Base-by-base conservation (phyloP, 2,888 invertebrate species). In the Trachelus iudaicus region DNA sequence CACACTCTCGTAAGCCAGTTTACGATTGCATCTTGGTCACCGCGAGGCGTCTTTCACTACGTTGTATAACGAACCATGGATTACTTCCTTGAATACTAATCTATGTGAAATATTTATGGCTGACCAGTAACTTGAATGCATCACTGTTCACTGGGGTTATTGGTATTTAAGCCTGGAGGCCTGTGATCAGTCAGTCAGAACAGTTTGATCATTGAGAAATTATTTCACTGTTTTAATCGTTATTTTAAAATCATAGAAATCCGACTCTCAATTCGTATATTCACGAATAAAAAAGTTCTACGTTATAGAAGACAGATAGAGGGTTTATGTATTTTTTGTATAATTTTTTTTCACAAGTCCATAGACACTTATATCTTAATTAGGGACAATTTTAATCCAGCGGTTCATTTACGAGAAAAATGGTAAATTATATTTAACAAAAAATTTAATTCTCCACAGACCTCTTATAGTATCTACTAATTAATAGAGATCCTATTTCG, bases 1-100 rank as follows among this genome's bases (percentile, higher is more conserved):
- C 75, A 69, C 80, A 76, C 78, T 77, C 83, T 82, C 82, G 82
- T 83, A 79, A 79, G 82, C 80, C 79, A 82, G 80, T 83, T 86
- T 81, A 81, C 83, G 82, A 84, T 84, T 83, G 79, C 83, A 81
- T 82, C 79, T 79, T 80, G 76, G 73, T 79, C 74, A 56, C 56
- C 74, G 40, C 40, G 56, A 69, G 74, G 74, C 78, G 56, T 23
- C 23, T 56, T 23, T 23, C 56, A 23, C 56, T 56, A 23, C 23
- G 23, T 56, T 56, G 56, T 23, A 56, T 56, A 56, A 23, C 23
- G 56, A 56, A 9, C 56, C 56, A 56, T 23, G 56, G 56, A 56
- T 56, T 56, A 56, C 56, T 56, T 56, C 23, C 56, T 56, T 23
- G 56, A 23, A 23, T 56, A 56, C 56, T 56, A 56, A 56, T 56